phyloP scores from a whole-genome alignment of 2,113 vertebrate species.

The Polypterus bichir region DNA sequence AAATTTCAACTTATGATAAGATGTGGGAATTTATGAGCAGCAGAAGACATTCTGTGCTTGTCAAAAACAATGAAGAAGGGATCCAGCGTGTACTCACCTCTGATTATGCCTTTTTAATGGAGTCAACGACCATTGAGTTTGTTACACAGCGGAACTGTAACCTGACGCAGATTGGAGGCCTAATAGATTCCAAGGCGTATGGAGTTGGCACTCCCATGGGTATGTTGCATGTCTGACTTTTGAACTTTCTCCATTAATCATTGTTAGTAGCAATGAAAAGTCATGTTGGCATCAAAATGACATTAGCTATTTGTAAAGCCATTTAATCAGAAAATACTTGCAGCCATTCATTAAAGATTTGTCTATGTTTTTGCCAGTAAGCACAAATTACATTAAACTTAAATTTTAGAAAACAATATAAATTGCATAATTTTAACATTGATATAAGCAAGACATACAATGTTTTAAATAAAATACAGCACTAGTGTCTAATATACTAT shows the following conservation, averaged over 20 bases:
- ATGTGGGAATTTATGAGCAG: conserved; percentile 99
- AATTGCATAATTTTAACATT: too few species aligned
- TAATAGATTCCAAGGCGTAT: conserved; percentile 93
- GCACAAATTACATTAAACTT: too few species aligned
- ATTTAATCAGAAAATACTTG: conserved; percentile 2
- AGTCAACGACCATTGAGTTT: conserved; percentile 94
- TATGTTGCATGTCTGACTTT: conserved; percentile 45
- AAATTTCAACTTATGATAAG: conserved; percentile 96
- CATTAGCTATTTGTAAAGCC: conserved; percentile 9
- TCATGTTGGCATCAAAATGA: conserved; percentile 8
- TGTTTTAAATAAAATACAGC: too few species aligned
- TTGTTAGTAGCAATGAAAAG: conserved; percentile 9
- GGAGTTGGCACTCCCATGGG: conserved; percentile 95
- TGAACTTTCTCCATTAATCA: conserved; percentile 29
- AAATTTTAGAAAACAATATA: too few species aligned
- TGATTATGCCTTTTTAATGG: conserved; percentile 95
- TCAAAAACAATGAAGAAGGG: conserved; percentile 90
- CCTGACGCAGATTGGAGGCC: conserved; percentile 91
- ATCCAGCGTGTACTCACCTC: conserved; percentile 92
- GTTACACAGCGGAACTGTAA: conserved; percentile 94
- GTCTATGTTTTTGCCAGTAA: too few species aligned
- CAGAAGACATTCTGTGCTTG: conserved; percentile 85
- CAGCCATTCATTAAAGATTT: background rate
- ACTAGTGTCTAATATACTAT: too few species aligned
- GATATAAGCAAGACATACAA: too few species aligned